These are phyloP conservation scores for Huso huso DNA, from an alignment of 2,797 vertebrate genomes.

Conservation along the genomic window DNA sequence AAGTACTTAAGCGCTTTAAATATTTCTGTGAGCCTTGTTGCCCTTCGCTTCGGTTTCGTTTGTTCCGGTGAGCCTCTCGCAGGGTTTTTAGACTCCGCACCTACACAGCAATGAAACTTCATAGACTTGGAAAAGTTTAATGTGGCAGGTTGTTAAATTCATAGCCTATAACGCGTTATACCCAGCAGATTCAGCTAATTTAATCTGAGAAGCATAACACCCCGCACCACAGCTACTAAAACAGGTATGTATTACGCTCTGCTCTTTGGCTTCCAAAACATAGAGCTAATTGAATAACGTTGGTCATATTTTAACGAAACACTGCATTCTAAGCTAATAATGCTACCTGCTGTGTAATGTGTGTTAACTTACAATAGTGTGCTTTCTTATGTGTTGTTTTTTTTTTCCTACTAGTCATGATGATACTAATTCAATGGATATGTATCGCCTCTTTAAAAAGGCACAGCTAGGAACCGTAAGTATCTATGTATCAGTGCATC, in stretches of 20 bases:
- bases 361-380: not conserved
- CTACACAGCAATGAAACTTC: constrained; percentile 15
- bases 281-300: constrained; percentile 8
- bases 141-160: constrained; percentile 12
- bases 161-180: constrained; percentile 13
- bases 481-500: no score
- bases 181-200: constrained; percentile 12
- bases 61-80: constrained; percentile 19
- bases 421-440: no score
- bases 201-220: constrained; percentile 19
- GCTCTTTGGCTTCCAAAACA: constrained; percentile 21
- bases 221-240: constrained; percentile 13
- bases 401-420: no score
- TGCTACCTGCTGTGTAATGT: constrained; percentile 7
- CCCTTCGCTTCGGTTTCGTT: constrained; percentile 7
- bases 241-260: constrained; percentile 23
- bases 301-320: constrained; percentile 11
- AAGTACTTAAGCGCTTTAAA: constrained; percentile 2
- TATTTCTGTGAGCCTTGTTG: constrained; percentile 12
- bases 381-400: not conserved
- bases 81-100: constrained; percentile 9
- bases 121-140: constrained; percentile 15
- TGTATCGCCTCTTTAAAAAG: no score
- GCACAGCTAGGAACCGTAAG: no score
- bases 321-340: constrained; percentile 3